Evolutionary conservation across 2,797 vertebrate genomes (phyloP).

Genomic region (Sarcophilus harrisii): DNA sequence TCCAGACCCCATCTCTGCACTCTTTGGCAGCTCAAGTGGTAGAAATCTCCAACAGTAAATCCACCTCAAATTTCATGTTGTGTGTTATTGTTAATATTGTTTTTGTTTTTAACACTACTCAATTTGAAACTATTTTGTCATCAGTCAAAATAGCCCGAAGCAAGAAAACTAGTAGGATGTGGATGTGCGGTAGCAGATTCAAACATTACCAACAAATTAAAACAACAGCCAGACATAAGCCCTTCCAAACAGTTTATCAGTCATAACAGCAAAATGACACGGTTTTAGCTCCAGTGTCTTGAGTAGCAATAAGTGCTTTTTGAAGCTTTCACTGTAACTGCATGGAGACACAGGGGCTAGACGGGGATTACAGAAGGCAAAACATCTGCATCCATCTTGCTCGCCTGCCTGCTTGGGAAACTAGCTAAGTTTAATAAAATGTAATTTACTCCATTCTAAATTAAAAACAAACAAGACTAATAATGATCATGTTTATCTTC

Average conservation of each 20-base stretch:
- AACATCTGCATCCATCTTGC: conserved; percentile 29
- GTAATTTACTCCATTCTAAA: conserved; percentile 64
- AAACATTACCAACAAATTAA: conserved; percentile 59
- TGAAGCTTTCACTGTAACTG: conserved; percentile 49
- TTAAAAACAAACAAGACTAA: conserved; percentile 76
- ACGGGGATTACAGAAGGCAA: conserved; percentile 34
- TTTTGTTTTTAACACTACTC: conserved; percentile 64
- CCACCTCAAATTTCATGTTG: conserved; percentile 54
- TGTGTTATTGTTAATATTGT: conserved; percentile 2
- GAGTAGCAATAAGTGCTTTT: conserved; percentile 51
- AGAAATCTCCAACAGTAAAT: conserved; percentile 52
- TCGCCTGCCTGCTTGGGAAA: conserved; percentile 58
- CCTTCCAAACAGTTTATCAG: conserved; percentile 59
- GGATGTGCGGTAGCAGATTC: conserved; percentile 41
- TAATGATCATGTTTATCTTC: conserved; percentile 71
- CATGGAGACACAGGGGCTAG: conserved; percentile 47
- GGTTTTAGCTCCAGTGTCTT: conserved; percentile 57
- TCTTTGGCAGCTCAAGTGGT: conserved; percentile 6
- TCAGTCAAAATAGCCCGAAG: conserved; percentile 74
- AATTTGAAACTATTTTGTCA: conserved; percentile 70
- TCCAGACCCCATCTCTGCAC: not conserved
- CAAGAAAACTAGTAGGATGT: conserved; percentile 54
- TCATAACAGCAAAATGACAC: conserved; percentile 63
- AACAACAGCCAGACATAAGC: conserved; percentile 60
- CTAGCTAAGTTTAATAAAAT: conserved; percentile 75